A percentile compares a stretch with the other conserved stretches of the same genome.
phyloP scores from a whole-genome alignment of 2,797 vertebrate genomes.

The Oreochromis grahami region DNA sequence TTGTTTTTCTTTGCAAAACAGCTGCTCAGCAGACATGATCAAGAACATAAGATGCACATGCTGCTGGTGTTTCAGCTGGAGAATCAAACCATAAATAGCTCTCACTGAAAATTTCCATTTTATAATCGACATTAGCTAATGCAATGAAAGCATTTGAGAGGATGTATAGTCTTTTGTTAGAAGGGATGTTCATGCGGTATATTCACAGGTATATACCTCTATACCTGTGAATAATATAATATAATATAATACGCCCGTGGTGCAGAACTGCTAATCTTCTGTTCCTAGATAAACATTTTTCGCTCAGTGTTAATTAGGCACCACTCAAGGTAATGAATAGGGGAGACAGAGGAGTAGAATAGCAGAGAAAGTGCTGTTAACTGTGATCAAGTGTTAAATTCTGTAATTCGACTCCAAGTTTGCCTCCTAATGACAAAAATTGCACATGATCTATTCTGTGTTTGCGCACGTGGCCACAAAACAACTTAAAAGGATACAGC shows the following conservation, averaged over 20 bases:
- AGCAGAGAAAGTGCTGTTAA: neutral
- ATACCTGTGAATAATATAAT: neutral
- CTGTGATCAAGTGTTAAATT: neutral
- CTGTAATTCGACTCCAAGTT: neutral
- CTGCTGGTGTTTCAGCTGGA: neutral
- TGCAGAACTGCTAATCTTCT: neutral
- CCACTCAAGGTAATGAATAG: neutral
- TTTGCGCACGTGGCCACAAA: neutral
- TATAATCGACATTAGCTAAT: neutral
- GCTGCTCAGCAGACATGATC: neutral
- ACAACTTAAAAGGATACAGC: neutral
- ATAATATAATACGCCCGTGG: neutral
- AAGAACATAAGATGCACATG: neutral
- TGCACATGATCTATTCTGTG: neutral
- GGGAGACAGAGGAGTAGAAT: neutral
- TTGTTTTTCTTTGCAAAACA: neutral
- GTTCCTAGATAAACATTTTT: neutral
- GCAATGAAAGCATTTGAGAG: neutral
- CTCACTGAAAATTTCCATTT: neutral
- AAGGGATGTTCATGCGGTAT: neutral
- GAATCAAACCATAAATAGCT: neutral
- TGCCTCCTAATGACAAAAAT: neutral
- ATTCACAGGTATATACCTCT: neutral
- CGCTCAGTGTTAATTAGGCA: constrained; percentile 3
- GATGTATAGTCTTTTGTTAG: neutral